These are phyloP conservation scores for Drosophila nigritarsus DNA, from an alignment of 2,888 invertebrate genomes.

Conservation along the genomic window DNA sequence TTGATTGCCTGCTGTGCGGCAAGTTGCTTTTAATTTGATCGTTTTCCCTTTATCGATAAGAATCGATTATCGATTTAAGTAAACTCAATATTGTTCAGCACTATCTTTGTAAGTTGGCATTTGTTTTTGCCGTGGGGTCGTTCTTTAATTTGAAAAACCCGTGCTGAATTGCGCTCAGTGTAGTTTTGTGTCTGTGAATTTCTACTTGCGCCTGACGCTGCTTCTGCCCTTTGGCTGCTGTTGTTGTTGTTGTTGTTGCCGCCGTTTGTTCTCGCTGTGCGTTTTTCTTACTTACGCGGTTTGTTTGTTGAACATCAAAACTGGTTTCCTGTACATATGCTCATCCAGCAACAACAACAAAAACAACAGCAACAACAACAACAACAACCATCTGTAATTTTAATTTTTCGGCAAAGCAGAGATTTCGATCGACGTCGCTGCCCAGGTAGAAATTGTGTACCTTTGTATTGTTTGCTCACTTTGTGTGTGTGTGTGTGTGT, in stretches of 20 bases:
- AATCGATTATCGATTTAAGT: not conserved
- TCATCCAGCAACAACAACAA: constrained; percentile 66
- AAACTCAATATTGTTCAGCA: not conserved
- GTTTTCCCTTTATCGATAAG: not conserved
- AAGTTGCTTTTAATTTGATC: not conserved
- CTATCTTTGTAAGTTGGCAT: too few species aligned
- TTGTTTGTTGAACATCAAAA: constrained; percentile 78
- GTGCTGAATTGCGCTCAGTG: constrained; percentile 25
- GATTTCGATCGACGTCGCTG: constrained; percentile 70
- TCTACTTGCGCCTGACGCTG: constrained; percentile 59
- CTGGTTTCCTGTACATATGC: constrained; percentile 81
- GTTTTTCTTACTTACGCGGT: constrained; percentile 69
- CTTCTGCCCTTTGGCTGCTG: constrained; percentile 57
- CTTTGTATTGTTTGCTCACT: constrained; percentile 62
- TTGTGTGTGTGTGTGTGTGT: constrained; percentile 39
- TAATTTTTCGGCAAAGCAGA: constrained; percentile 79
- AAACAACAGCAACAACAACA: constrained; percentile 46
- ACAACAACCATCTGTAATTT: constrained; percentile 75
- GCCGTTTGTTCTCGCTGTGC: constrained; percentile 65
- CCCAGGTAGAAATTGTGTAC: constrained; percentile 78
- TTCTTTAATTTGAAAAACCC: too few species aligned
- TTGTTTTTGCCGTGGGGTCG: not conserved
- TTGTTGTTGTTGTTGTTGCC: constrained; percentile 38
- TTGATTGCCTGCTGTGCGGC: not conserved
- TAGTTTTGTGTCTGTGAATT: constrained; percentile 59